phyloP scores from a whole-genome alignment of 2,113 vertebrate species.

The Sorex araneus region DNA sequence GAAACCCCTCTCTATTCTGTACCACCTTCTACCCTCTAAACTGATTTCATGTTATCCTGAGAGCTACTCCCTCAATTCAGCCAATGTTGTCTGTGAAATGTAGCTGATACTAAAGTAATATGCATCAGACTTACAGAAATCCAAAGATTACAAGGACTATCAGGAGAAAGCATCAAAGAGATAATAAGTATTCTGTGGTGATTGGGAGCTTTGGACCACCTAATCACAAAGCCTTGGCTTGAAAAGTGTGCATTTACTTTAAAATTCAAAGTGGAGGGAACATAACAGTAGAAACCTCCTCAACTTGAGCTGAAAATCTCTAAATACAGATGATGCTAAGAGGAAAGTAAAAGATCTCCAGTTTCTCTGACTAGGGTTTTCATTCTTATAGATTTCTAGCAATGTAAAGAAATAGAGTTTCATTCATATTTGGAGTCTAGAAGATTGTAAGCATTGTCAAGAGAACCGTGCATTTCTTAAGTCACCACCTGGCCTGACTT shows the following conservation, averaged over 20 bases:
- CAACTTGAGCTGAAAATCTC: not conserved
- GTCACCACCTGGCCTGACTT: not conserved
- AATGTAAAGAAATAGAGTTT: not conserved
- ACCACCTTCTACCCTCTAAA: not conserved
- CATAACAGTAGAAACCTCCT: not conserved
- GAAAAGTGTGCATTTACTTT: not conserved
- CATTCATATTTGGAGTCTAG: not conserved
- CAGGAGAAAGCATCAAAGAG: slow-evolving; percentile 12
- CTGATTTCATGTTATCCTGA: not conserved
- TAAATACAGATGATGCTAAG: not conserved
- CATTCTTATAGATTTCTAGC: not conserved
- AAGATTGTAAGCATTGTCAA: not conserved
- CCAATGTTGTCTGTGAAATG: not conserved
- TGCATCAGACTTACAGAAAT: not conserved
- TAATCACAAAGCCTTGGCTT: too few species aligned
- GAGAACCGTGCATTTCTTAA: not conserved
- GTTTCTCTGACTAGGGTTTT: not conserved
- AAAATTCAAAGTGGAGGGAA: not conserved
- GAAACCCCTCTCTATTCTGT: not conserved
- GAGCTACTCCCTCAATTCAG: not conserved
- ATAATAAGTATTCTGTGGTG: not conserved
- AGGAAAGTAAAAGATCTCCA: not conserved
- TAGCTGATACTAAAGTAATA: not conserved
- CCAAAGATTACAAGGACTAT: not conserved
- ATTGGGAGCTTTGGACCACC: not conserved